phyloP scores from a whole-genome alignment of 1,140 invertebrate species.

The Drosophila elegans region DNA sequence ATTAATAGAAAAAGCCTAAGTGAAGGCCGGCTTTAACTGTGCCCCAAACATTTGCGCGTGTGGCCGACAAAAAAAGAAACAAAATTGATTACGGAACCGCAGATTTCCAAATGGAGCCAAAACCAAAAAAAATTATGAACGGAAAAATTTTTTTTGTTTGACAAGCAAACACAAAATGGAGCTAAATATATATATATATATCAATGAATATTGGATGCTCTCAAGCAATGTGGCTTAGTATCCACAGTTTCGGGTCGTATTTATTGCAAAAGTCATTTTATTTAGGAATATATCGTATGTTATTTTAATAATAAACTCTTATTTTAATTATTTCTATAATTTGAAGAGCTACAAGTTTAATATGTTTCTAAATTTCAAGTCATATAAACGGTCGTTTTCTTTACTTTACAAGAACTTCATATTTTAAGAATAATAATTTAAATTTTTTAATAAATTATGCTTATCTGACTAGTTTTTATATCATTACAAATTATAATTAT shows the following conservation, averaged over 20 bases:
- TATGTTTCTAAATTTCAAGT: too few relatives aligned
- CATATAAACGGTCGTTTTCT: too few relatives aligned
- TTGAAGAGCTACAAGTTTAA: too few relatives aligned
- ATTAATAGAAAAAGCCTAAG: constrained; percentile 50
- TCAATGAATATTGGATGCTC: constrained; percentile 12
- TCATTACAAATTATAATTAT: not conserved
- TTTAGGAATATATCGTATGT: too few relatives aligned
- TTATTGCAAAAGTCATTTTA: too few relatives aligned
- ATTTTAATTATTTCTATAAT: too few relatives aligned
- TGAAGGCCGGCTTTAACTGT: constrained; percentile 37
- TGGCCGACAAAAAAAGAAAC: constrained; percentile 23
- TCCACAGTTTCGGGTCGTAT: too few relatives aligned
- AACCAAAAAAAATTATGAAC: constrained; percentile 8
- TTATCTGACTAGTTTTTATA: not conserved
- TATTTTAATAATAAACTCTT: too few relatives aligned
- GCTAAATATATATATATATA: not conserved
- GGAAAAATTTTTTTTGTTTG: constrained; percentile 39
- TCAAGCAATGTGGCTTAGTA: not conserved
- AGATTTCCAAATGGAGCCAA: constrained; percentile 42
- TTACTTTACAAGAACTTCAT: too few relatives aligned
- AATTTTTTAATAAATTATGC: too few relatives aligned
- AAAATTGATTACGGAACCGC: constrained; percentile 45
- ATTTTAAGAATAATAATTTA: too few relatives aligned
- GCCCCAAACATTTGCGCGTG: constrained; percentile 43
- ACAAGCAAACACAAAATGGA: constrained; percentile 41